Evolutionary conservation across 2,113 vertebrate genomes (phyloP), one percentile per base, ranked within the genome.

Genomic region (Neofelis nebulosa): DNA sequence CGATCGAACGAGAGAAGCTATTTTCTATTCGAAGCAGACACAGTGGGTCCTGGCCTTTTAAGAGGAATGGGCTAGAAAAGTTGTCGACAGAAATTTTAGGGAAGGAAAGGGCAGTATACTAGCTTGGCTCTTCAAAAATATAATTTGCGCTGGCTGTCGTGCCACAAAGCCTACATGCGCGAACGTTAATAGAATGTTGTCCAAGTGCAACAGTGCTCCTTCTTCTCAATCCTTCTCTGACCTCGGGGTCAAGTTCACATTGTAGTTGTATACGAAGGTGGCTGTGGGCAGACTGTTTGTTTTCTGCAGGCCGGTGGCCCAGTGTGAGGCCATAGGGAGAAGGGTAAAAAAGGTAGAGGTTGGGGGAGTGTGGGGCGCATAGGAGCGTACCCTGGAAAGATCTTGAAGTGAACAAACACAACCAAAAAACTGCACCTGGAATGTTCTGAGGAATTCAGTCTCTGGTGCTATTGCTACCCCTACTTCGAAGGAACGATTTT

Each of bases 1-100:
- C 85, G 98, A 98, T 98, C 65, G 69, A 98, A 95, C 27, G 50
- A 91, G 95, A 96, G 83, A 97, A 97, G 97, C 73, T 78, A 5
- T 14, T 52, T 61, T 85, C 89, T 85, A 25, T 97, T 96, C 41
- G 38, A 89, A 97, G 94, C 83, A 98, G 94, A 89, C 91, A 94
- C 73, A 36, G 45, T 93, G 79, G 63, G 0, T 93, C 95, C 55
- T 11, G 1, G 69, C 93, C 93, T 96, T 97, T 95, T 88, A 90
- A 94, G 96, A 41, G 16, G 31, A 91, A 68, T 29, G 0, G 11
- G 83, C 83, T 61, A 16, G 86, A 88, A 93, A 78, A 63, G 33
- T 52, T 96, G 80, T 89, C 41, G 33, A 68, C 79, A 21, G 95
- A 95, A 55, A 1, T 18, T 66, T 79, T 61, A 36, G 48, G 50